Evolutionary conservation across 2,888 invertebrate species (phyloP).

Genomic region (Patella caerulea): DNA sequence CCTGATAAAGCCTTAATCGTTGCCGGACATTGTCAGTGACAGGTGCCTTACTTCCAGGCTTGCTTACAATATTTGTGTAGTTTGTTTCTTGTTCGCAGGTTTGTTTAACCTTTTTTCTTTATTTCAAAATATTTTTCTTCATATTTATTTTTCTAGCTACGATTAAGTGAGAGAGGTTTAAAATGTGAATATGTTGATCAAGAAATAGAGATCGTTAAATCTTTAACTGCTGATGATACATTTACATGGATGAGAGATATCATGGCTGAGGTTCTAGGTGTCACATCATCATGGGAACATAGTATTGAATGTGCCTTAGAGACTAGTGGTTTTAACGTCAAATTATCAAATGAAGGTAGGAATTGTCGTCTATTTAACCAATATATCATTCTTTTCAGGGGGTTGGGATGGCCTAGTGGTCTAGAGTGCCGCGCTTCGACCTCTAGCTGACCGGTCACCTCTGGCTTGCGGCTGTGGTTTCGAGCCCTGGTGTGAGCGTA

Average conservation of each 20-base stretch:
- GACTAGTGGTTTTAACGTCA: slow-evolving; percentile 66
- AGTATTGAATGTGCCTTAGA: slow-evolving; percentile 63
- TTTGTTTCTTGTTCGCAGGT: too few relatives aligned
- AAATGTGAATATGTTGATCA: slow-evolving; percentile 57
- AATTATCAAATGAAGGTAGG: slow-evolving; percentile 66
- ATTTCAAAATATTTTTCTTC: too few relatives aligned
- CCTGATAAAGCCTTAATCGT: too few relatives aligned
- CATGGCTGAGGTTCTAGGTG: slow-evolving; percentile 51
- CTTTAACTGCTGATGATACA: slow-evolving; percentile 52
- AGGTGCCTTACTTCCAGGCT: too few relatives aligned
- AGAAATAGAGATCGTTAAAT: slow-evolving; percentile 61
- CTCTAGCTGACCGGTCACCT: too few relatives aligned
- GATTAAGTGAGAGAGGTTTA: slow-evolving; percentile 61
- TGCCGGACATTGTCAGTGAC: too few relatives aligned
- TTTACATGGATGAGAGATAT: slow-evolving; percentile 61
- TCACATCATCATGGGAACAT: slow-evolving; percentile 60
- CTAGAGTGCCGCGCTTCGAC: too few relatives aligned
- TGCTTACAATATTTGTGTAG: too few relatives aligned
- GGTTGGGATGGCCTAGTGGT: too few relatives aligned
- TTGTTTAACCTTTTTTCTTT: too few relatives aligned
- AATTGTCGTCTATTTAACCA: background rate
- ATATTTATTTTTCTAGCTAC: slow-evolving; percentile 46
- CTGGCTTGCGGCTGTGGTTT: too few relatives aligned
- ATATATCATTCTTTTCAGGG: background rate
- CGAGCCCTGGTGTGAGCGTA: too few relatives aligned